Evolutionary conservation across 2,113 vertebrate species (phyloP).

Genomic region (Lepus europaeus): DNA sequence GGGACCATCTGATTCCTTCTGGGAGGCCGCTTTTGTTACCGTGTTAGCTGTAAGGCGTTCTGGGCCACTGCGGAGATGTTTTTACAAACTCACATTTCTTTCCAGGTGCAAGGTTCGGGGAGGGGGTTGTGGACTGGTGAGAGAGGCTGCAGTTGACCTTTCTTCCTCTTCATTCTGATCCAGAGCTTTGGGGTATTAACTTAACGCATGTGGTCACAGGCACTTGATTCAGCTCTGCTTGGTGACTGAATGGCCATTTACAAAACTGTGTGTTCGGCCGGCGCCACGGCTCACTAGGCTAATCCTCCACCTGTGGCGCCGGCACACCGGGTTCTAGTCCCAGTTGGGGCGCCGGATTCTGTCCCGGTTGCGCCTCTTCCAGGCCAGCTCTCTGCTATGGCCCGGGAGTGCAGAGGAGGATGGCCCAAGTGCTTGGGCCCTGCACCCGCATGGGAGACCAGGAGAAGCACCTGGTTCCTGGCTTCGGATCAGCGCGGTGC

Average conservation of each 20-base stretch:
- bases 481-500: too few relatives aligned
- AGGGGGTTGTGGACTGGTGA: neutral
- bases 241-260: neutral
- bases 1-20: neutral
- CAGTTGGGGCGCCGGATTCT: too few relatives aligned
- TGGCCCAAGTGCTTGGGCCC: too few relatives aligned
- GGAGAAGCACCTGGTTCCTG: too few relatives aligned
- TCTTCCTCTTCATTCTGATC: conserved; percentile 33
- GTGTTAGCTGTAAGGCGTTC: neutral
- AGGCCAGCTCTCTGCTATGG: too few relatives aligned
- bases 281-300: too few relatives aligned
- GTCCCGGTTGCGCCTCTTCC: too few relatives aligned
- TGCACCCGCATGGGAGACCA: too few relatives aligned
- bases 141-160: neutral
- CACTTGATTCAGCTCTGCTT: neutral
- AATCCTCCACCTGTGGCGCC: too few relatives aligned
- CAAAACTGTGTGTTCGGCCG: neutral
- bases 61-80: neutral
- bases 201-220: neutral
- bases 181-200: neutral
- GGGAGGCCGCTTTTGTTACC: conserved; percentile 9
- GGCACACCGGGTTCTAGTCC: too few relatives aligned
- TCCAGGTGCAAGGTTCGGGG: neutral
- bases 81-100: conserved; percentile 38
- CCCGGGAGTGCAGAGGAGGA: too few relatives aligned